phyloP scores from a whole-genome alignment of 2,888 invertebrate genomes.

The Morpho helenor region DNA sequence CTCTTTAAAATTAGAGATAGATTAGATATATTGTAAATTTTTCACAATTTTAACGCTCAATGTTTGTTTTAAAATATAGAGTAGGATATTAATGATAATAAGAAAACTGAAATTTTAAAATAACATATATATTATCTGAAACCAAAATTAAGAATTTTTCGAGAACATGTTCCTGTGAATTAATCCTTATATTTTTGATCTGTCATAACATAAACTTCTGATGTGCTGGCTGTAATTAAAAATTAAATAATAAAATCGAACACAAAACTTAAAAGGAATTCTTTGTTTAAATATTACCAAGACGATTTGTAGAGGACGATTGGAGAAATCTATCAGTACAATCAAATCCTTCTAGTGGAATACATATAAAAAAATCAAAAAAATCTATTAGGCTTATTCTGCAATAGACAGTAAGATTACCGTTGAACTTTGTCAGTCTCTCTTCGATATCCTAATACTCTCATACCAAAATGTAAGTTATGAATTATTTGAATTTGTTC shows the following conservation, averaged over 20 bases:
- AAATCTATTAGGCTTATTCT: constrained; percentile 10
- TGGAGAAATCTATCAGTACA: constrained; percentile 39
- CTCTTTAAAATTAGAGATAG: no score
- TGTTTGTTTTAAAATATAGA: no score
- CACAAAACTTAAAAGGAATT: constrained; percentile 26
- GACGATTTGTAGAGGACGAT: constrained; percentile 39
- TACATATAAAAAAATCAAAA: constrained; percentile 39
- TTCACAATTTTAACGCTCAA: no score
- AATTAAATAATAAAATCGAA: constrained; percentile 7
- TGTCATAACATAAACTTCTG: not conserved
- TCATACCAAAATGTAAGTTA: constrained; percentile 18
- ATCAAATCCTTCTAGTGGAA: constrained; percentile 45
- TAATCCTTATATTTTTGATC: no score
- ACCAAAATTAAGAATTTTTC: no score
- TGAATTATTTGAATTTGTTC: not conserved
- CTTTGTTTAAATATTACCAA: constrained; percentile 37
- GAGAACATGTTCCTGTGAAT: no score
- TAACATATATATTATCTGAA: no score
- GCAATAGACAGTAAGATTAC: constrained; percentile 9
- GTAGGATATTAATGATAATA: no score
- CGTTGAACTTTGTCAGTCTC: constrained; percentile 6
- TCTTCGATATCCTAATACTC: not conserved
- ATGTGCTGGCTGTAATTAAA: constrained; percentile 12
- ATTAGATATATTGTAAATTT: no score
- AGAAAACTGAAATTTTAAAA: no score